Conservation (phyloP, 2,888 invertebrate genomes). For the Stenoptilia bipunctidactyla region DNA sequence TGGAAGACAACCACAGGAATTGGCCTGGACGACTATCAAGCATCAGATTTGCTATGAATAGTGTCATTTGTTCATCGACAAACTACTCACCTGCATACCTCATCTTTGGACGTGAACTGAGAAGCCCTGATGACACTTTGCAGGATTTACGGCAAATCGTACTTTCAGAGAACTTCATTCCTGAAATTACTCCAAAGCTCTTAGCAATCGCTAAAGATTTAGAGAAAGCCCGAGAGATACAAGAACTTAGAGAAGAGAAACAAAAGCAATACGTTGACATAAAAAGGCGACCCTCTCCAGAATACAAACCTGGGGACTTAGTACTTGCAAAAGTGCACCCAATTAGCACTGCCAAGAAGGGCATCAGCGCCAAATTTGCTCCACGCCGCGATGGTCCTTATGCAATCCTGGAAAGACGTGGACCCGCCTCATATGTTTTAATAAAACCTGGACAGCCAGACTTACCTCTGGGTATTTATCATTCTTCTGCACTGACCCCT, state of each 20-base stretch:
- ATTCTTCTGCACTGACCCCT: no score
- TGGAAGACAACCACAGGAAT: constrained; percentile 5
- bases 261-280: constrained; percentile 4
- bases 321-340: constrained; percentile 1
- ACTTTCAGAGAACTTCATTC: constrained; percentile 1
- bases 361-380: constrained; percentile 3
- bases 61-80: neutral
- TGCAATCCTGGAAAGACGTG: neutral
- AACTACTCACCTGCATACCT: neutral
- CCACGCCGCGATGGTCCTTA: constrained; percentile 3
- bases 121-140: constrained; percentile 1
- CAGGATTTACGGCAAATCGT: constrained; percentile 2
- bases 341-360: constrained; percentile 1
- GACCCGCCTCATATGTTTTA: no score
- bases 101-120: constrained; percentile 1
- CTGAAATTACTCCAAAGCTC: constrained; percentile 2
- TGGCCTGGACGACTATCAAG: constrained; percentile 6
- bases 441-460: no score
- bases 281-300: constrained; percentile 3
- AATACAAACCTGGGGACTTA: constrained; percentile 1
- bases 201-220: constrained; percentile 2
- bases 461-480: no score
- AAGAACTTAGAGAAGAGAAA: constrained; percentile 3
- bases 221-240: constrained; percentile 2
- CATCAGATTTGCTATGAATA: constrained; percentile 9